These are phyloP conservation scores for Meloidogyne floridensis DNA, from an alignment of 1,140 invertebrate genomes.

Conservation along the genomic window DNA sequence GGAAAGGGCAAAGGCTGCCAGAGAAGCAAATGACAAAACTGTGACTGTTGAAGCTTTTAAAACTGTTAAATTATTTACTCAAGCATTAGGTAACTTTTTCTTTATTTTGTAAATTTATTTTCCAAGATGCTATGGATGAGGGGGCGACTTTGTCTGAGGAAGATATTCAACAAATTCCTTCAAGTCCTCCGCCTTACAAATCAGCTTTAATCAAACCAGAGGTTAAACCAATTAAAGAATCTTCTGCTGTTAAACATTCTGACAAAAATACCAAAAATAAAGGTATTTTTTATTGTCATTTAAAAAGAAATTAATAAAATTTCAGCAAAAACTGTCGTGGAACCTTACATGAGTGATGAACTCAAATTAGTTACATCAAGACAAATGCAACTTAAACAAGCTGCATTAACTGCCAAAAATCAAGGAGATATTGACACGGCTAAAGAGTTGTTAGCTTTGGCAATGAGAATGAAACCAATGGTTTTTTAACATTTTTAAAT, in stretches of 20 bases:
- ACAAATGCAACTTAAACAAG: constrained; percentile 32
- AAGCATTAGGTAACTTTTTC: constrained; percentile 15
- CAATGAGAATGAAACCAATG: constrained; percentile 15
- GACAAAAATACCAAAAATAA: too few species aligned
- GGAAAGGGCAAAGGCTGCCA: constrained; percentile 23
- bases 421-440: constrained; percentile 26
- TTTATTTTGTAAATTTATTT: neutral
- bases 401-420: constrained; percentile 33
- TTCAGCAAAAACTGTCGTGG: neutral
- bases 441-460: constrained; percentile 9
- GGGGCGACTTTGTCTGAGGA: constrained; percentile 30
- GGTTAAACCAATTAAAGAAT: neutral
- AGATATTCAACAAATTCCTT: constrained; percentile 33
- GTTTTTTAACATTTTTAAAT: neutral
- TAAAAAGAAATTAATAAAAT: neutral
- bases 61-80: constrained; percentile 31
- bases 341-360: constrained; percentile 26
- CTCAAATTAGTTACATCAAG: constrained; percentile 28
- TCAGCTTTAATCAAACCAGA: too few species aligned
- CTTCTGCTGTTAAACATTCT: neutral
- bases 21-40: constrained; percentile 18
- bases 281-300: neutral
- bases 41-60: constrained; percentile 20
- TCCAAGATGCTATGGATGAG: constrained; percentile 25
- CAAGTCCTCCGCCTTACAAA: constrained; percentile 36